phyloP scores from a whole-genome alignment of 2,888 invertebrate species.

The Sisyra terminalis region DNA sequence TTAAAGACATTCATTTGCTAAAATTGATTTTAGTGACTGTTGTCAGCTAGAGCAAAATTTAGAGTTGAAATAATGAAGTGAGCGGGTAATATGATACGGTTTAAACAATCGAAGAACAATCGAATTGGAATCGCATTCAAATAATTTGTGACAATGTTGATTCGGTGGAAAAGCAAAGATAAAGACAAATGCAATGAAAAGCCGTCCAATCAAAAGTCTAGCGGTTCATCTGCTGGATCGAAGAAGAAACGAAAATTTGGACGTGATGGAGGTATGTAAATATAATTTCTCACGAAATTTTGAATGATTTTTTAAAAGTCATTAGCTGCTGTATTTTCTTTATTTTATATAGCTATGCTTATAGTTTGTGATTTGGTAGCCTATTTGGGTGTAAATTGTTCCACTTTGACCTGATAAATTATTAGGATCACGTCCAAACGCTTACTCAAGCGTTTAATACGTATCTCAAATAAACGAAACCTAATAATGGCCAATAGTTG shows the following conservation, averaged over 20 bases:
- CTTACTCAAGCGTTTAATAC: too few species aligned
- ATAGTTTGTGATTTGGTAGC: background rate
- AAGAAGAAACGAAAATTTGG: constrained; percentile 74
- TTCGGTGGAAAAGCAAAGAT: constrained; percentile 75
- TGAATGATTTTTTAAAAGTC: too few species aligned
- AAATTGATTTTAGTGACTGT: too few species aligned
- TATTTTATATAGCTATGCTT: background rate
- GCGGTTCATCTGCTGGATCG: constrained; percentile 35
- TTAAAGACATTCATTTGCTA: too few species aligned
- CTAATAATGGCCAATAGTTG: too few species aligned
- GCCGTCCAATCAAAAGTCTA: constrained; percentile 25
- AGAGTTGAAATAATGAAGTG: too few species aligned
- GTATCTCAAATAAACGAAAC: too few species aligned
- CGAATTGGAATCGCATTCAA: background rate
- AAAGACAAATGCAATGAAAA: constrained; percentile 52
- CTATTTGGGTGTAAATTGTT: background rate
- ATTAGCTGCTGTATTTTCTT: background rate
- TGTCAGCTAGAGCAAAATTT: too few species aligned
- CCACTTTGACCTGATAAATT: background rate
- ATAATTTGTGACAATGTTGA: constrained; percentile 39
- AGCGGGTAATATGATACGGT: too few species aligned
- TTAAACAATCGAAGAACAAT: too few species aligned
- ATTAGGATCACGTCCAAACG: background rate
- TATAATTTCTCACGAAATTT: too few species aligned
- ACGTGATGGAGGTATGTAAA: constrained; percentile 54